These are phyloP conservation scores for Greenwoodochromis staneri DNA, from an alignment of 2,113 vertebrate species.

Conservation along the genomic window DNA sequence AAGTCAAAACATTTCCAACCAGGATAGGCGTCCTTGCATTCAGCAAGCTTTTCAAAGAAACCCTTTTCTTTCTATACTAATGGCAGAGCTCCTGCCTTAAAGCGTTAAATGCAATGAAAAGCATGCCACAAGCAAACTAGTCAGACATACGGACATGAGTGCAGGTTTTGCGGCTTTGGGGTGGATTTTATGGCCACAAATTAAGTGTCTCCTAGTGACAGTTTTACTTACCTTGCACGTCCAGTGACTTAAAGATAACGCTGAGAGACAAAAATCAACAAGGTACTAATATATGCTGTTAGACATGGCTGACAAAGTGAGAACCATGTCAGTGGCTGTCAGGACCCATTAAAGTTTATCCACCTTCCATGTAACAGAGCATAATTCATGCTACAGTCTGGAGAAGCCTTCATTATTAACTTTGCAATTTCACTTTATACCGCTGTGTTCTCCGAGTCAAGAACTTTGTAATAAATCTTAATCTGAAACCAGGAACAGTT, in stretches of 20 bases:
- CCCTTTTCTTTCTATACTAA: not conserved
- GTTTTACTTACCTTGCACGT: conserved; percentile 55
- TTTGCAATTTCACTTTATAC: not conserved
- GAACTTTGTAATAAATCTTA: not conserved
- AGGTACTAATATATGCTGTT: conserved; percentile 46
- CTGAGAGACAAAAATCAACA: conserved; percentile 61
- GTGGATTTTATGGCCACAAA: conserved; percentile 22
- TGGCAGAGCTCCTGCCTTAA: not conserved
- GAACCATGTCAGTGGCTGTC: conserved; percentile 25
- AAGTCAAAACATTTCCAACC: not conserved
- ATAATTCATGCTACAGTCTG: not conserved
- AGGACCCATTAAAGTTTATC: not conserved
- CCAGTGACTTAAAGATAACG: conserved; percentile 32
- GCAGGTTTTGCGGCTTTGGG: not conserved
- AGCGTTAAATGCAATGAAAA: conserved; percentile 23
- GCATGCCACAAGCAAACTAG: conserved; percentile 32
- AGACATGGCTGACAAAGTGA: conserved; percentile 48
- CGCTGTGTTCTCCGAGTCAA: not conserved
- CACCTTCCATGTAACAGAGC: not conserved
- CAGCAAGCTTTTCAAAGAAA: not conserved
- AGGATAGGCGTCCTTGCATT: not conserved
- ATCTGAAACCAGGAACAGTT: not conserved
- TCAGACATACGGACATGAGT: conserved; percentile 11
- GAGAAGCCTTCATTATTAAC: not conserved
- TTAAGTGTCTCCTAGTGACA: conserved; percentile 27